Evolutionary conservation across 2,888 invertebrate genomes (phyloP).

Genomic region (Sthenelais limicola): DNA sequence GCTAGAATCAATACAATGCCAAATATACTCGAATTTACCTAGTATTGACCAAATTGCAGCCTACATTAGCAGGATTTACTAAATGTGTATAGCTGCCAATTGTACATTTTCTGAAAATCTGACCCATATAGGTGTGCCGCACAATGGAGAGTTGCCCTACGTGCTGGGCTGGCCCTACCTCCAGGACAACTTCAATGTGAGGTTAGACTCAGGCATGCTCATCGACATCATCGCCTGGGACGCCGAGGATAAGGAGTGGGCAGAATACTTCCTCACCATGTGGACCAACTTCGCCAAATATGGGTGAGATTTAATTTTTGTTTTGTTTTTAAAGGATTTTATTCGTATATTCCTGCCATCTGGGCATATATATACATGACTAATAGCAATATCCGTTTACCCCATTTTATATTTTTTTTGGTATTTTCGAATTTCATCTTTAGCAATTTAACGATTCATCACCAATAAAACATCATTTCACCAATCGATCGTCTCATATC

Average conservation of each 20-base stretch:
- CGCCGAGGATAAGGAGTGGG: slow-evolving; percentile 6
- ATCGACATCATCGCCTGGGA: slow-evolving; percentile 12
- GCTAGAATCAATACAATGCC: no score
- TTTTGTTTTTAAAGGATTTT: no score
- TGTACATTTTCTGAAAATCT: no score
- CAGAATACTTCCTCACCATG: slow-evolving; percentile 8
- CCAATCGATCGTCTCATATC: no score
- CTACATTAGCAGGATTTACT: no score
- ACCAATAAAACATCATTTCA: no score
- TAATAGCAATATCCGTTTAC: no score
- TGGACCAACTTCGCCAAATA: slow-evolving; percentile 35
- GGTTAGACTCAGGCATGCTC: slow-evolving; percentile 9
- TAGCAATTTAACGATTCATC: not conserved
- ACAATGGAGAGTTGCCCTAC: slow-evolving; percentile 15
- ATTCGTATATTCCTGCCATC: no score
- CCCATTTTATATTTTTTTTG: not conserved
- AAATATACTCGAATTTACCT: no score
- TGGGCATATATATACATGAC: no score
- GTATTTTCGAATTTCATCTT: not conserved
- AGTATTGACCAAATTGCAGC: no score
- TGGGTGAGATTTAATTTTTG: not conserved
- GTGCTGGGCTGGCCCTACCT: slow-evolving; percentile 12
- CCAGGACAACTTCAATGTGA: not conserved
- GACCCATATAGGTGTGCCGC: slow-evolving; percentile 29
- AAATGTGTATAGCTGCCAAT: no score